Base-by-base conservation (phyloP, 2,888 invertebrate species). In the Galerucella nymphaeae region DNA sequence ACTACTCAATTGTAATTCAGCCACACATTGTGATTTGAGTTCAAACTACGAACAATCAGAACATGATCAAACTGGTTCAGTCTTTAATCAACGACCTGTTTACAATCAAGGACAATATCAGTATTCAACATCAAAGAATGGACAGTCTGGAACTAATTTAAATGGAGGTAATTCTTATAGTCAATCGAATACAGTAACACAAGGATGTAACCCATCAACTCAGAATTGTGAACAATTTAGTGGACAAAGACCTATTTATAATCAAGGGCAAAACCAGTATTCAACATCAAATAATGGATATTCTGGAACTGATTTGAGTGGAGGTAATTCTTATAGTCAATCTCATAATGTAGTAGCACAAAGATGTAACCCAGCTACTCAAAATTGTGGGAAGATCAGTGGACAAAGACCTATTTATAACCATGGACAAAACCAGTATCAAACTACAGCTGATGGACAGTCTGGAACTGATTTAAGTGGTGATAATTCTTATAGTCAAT, bases 181-280 rank as follows among this genome's bases (percentile, higher is more conserved):
- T 20, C 63, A 63, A 58, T 13, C 58, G 0, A 20, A 65, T 16
- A 13, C 59, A 23, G 3, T 20, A 10, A 67, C 66, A 18, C 59
- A 23, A 62, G 59, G 64, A n/a, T 77, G 77, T 58, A 71, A 79
- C 66, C 75, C 77, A 20, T 58, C 38, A 38, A 64, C 50, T 41
- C 76, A 73, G 65, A 68, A 70, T 58, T 75, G 75, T 62, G 71
- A 58, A n/a, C 71, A 63, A 64, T n/a, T 11, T 2, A 59, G 38
- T 20, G 62, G 64, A 58, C 58, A 55, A 20, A n/a, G 42, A 64
- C 58, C 62, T 41, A 67, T 13, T 45, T 13, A n/a, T n/a, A 10
- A 11, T 2, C 67, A 67, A 14, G 45, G 23, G 16, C 50, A n/a
- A 50, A 50, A 50, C 6, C 53, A 53, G 53, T 16, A 53, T 18